Conservation (phyloP, 2,888 invertebrate species). For the Melanotus villosus region DNA sequence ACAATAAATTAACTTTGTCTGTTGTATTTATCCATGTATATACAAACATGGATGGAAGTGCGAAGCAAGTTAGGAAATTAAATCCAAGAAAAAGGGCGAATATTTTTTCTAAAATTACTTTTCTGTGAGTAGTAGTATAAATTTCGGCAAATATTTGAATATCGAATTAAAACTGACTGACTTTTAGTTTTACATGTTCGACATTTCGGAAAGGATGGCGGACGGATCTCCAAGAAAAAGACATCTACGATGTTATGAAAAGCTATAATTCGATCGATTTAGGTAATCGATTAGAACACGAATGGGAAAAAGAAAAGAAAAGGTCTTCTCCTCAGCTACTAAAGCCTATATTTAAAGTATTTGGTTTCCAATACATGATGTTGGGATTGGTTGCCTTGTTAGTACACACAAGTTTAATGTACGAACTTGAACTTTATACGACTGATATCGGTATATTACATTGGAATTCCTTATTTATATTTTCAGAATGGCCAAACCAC, state of each 20-base stretch:
- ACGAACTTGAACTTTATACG: constrained; percentile 24
- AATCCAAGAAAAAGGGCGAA: constrained; percentile 79
- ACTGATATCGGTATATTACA: not conserved
- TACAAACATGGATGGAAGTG: constrained; percentile 1
- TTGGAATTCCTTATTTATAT: no score
- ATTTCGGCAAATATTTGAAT: no score
- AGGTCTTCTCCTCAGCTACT: constrained; percentile 32
- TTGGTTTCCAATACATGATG: constrained; percentile 35
- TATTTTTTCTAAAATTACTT: constrained; percentile 75
- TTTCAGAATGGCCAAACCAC: constrained; percentile 75
- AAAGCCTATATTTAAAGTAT: constrained; percentile 36
- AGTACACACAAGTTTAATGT: constrained; percentile 45
- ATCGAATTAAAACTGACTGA: no score
- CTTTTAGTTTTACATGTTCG: constrained; percentile 45
- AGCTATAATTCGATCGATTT: constrained; percentile 71
- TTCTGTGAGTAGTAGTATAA: constrained; percentile 73
- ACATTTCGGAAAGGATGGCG: constrained; percentile 74
- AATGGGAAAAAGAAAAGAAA: constrained; percentile 53
- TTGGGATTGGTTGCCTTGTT: constrained; percentile 40
- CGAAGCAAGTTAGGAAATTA: constrained; percentile 62
- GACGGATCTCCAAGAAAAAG: constrained; percentile 75
- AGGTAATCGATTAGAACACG: constrained; percentile 67
- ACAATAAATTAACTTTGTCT: not conserved
- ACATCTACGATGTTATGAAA: constrained; percentile 73
- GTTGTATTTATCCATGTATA: not conserved